A percentile compares a stretch with the other conserved stretches of the same genome.
Evolutionary conservation across 2,888 invertebrate species (phyloP).

Genomic region (Philaethria dido): DNA sequence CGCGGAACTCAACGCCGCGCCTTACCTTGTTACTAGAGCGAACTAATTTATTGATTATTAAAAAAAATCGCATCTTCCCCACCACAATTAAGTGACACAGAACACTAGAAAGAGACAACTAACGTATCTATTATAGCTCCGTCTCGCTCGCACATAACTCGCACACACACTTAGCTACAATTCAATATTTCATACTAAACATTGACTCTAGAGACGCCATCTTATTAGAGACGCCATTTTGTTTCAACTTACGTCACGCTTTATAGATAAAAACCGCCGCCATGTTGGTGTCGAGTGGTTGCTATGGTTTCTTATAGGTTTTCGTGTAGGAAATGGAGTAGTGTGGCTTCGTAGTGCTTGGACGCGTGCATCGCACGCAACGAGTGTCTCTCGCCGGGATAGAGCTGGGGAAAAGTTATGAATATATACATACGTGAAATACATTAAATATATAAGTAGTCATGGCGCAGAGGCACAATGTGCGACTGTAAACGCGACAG

Average conservation of each 20-base stretch:
- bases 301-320: conserved; percentile 54
- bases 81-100: too few species aligned
- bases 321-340: conserved; percentile 94
- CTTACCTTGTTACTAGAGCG: too few species aligned
- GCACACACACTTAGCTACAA: background rate
- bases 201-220: background rate
- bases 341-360: conserved; percentile 97
- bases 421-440: too few species aligned
- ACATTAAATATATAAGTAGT: too few species aligned
- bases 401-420: conserved; percentile 88
- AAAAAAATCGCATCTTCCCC: too few species aligned
- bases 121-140: background rate
- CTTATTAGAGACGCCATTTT: conserved; percentile 2
- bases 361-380: conserved; percentile 96
- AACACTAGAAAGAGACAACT: background rate
- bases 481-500: too few species aligned
- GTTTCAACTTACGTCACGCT: background rate
- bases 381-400: conserved; percentile 98
- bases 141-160: conserved; percentile 2
- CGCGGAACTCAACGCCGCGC: too few species aligned
- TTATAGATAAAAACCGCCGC: background rate
- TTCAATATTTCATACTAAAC: background rate
- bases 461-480: too few species aligned
- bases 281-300: conserved; percentile 4
- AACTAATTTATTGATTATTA: too few species aligned